Percentiles rank a stretch among this genome's conserved stretches.
Evolutionary conservation across 2,888 invertebrate genomes (phyloP).

Genomic region (Microplitis deprimator): DNA sequence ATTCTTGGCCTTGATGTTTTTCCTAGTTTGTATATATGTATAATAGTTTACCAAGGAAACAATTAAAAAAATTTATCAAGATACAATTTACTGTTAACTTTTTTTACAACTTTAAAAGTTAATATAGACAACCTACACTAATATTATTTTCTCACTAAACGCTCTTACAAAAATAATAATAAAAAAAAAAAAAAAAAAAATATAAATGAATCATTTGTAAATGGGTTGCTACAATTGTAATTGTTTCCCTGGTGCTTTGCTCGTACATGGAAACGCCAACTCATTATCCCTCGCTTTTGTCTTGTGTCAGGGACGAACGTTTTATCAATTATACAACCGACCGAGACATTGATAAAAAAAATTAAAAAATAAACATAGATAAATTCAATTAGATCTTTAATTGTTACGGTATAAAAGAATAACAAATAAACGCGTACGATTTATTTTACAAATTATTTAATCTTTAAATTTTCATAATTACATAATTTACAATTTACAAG

Average conservation of each 20-base stretch:
- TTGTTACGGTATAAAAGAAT: neutral
- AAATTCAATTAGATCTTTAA: neutral
- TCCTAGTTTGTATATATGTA: neutral
- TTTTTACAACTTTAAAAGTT: neutral
- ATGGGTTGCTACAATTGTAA: slow-evolving; percentile 59
- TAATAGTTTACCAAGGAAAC: neutral
- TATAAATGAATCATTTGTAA: slow-evolving; percentile 59
- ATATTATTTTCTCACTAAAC: neutral
- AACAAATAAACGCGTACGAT: no score
- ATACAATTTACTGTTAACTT: slow-evolving; percentile 5
- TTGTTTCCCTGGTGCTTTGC: slow-evolving; percentile 50
- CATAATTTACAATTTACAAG: slow-evolving; percentile 35
- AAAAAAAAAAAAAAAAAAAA: slow-evolving; percentile 26
- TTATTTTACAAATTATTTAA: no score
- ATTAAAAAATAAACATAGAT: neutral
- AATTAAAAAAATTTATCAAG: neutral
- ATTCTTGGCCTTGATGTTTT: slow-evolving; percentile 1
- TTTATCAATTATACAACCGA: slow-evolving; percentile 31
- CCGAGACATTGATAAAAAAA: slow-evolving; percentile 28
- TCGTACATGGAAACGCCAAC: slow-evolving; percentile 28
- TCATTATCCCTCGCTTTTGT: slow-evolving; percentile 41
- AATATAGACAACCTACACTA: neutral
- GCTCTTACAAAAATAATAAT: neutral
- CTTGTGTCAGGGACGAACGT: slow-evolving; percentile 46
- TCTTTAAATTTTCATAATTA: no score